A percentile compares a stretch with the other conserved stretches of the same genome.
Conservation (phyloP, 2,888 invertebrate genomes). For the Hemaris fuciformis region DNA sequence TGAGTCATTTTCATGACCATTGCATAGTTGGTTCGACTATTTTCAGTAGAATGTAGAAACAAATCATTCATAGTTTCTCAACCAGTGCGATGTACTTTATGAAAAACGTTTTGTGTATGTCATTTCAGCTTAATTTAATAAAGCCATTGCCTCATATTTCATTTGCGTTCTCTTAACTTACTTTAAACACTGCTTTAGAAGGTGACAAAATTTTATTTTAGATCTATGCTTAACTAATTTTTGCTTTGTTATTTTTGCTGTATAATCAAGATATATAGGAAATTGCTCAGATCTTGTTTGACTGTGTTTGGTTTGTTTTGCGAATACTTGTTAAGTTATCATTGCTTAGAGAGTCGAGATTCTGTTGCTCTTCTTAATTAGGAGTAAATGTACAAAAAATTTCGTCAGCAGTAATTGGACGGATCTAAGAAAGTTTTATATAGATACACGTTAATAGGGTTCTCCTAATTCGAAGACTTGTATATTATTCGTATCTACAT, state of each 20-base stretch:
- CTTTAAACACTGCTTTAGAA: too few species aligned
- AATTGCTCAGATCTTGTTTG: too few species aligned
- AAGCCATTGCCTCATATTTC: too few species aligned
- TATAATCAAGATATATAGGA: not conserved
- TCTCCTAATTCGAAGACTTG: not conserved
- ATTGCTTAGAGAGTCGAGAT: slow-evolving; percentile 8
- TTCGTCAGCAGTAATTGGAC: not conserved
- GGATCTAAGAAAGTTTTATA: not conserved
- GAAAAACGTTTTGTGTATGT: too few species aligned
- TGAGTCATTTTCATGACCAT: too few species aligned
- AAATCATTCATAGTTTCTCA: too few species aligned
- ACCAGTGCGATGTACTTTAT: not conserved
- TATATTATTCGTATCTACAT: not conserved
- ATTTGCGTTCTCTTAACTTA: too few species aligned
- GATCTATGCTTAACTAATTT: too few species aligned
- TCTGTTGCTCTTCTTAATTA: slow-evolving; percentile 5
- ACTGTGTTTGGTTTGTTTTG: not conserved
- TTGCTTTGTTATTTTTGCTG: not conserved
- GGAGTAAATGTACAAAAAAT: not conserved
- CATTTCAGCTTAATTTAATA: too few species aligned
- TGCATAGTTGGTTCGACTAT: too few species aligned
- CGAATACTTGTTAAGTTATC: not conserved
- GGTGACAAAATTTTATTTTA: too few species aligned
- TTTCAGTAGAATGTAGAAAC: too few species aligned
- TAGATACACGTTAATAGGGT: not conserved